Evolutionary conservation across 2,797 vertebrate species (phyloP).

Genomic region (Platalea minor): DNA sequence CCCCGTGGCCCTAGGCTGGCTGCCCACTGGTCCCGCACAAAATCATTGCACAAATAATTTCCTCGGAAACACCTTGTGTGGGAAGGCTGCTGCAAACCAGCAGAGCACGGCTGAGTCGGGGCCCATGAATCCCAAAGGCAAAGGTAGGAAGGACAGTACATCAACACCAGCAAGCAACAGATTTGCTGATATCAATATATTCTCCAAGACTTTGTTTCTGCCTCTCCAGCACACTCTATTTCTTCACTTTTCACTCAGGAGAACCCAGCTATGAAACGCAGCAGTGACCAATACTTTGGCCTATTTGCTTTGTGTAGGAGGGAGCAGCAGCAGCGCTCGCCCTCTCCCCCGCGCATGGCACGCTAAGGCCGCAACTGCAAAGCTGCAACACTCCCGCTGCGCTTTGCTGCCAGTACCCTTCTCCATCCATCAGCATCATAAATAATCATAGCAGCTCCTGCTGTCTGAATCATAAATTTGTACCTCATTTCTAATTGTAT

Average conservation of each 20-base stretch:
- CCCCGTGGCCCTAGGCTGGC: not conserved
- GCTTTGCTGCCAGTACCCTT: not conserved
- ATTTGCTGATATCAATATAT: not conserved
- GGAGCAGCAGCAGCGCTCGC: rapidly evolving
- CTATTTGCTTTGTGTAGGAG: not conserved
- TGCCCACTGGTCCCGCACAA: not conserved
- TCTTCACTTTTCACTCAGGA: not conserved
- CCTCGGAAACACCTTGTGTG: not conserved
- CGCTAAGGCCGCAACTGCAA: not conserved
- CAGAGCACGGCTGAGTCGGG: rapidly evolving
- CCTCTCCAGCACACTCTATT: not conserved
- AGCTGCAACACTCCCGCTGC: not conserved
- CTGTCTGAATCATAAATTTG: not conserved
- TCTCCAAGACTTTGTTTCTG: not conserved
- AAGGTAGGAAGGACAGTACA: not conserved
- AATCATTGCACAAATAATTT: not conserved
- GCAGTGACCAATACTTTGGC: not conserved
- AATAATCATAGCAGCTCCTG: not conserved
- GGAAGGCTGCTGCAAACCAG: not conserved
- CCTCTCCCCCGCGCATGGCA: rapidly evolving
- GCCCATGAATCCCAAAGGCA: not conserved
- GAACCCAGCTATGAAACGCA: not conserved
- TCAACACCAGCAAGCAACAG: not conserved
- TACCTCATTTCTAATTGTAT: not conserved
- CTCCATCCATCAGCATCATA: not conserved